phyloP scores from a whole-genome alignment of 2,888 invertebrate species.

The Exephanes ischioxanthus region DNA sequence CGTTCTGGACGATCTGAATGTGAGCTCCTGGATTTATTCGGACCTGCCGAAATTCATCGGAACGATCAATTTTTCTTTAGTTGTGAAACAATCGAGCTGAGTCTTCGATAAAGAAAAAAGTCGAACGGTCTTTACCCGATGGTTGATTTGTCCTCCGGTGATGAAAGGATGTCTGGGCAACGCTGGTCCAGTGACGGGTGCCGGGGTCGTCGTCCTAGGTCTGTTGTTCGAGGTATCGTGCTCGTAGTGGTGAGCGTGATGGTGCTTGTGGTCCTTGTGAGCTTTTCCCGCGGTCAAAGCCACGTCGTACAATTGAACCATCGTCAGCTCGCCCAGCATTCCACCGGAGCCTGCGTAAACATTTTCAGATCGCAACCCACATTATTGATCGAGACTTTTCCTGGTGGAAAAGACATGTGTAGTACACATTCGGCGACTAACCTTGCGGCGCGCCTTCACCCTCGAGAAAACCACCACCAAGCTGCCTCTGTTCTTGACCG shows the following conservation, averaged over 20 bases:
- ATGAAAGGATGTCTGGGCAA: slow-evolving; percentile 87
- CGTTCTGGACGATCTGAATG: slow-evolving; percentile 79
- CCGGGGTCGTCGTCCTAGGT: slow-evolving; percentile 87
- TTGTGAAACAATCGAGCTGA: too few species aligned
- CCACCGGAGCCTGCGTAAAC: slow-evolving; percentile 87
- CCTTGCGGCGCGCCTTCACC: slow-evolving; percentile 86
- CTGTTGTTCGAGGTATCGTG: slow-evolving; percentile 89
- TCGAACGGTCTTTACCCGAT: slow-evolving; percentile 82
- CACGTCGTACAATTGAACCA: slow-evolving; percentile 92
- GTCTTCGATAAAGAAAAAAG: not conserved
- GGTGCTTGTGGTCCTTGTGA: slow-evolving; percentile 94
- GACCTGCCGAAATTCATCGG: slow-evolving; percentile 72
- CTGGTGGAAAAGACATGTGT: not conserved
- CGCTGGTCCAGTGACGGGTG: slow-evolving; percentile 86
- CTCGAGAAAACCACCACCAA: slow-evolving; percentile 86
- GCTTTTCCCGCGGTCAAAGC: slow-evolving; percentile 94
- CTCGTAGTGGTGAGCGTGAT: slow-evolving; percentile 93
- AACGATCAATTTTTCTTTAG: not conserved
- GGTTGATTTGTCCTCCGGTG: slow-evolving; percentile 89
- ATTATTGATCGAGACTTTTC: not conserved
- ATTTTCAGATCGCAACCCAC: not conserved
- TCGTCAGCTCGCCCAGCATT: slow-evolving; percentile 91
- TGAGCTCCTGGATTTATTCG: slow-evolving; percentile 81
- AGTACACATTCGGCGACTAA: slow-evolving; percentile 70
- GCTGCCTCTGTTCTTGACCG: slow-evolving; percentile 90